Conservation (phyloP, 2,113 vertebrate genomes). For the Podiceps cristatus region DNA sequence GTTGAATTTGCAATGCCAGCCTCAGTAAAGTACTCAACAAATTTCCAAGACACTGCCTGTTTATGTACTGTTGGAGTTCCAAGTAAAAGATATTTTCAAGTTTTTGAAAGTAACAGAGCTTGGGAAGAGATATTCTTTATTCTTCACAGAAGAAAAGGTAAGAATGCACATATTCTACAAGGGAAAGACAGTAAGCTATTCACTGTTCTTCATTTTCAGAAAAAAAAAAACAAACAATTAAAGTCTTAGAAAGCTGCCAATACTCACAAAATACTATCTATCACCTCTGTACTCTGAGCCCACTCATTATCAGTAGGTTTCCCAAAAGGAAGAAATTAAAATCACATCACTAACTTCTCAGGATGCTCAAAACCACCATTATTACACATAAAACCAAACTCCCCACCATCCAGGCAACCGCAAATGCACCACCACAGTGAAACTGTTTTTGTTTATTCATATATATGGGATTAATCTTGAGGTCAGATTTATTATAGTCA, state of each 20-base stretch:
- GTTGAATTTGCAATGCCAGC: background rate
- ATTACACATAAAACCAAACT: background rate
- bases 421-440: background rate
- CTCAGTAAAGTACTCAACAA: background rate
- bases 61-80: background rate
- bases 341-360: background rate
- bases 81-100: background rate
- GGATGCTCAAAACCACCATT: background rate
- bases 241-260: background rate
- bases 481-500: background rate
- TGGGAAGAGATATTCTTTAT: background rate
- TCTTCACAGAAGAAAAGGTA: background rate
- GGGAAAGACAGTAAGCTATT: background rate
- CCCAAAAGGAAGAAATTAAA: background rate
- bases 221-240: background rate
- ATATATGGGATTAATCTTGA: background rate
- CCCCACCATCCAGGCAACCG: background rate
- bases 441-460: background rate
- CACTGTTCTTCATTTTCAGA: background rate
- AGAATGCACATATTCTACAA: background rate
- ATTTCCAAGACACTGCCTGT: background rate
- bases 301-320: background rate
- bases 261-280: background rate
- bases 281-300: background rate
- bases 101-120: background rate